These are phyloP conservation scores for Cataglyphis livida DNA, from an alignment of 2,888 invertebrate species.

Conservation along the genomic window DNA sequence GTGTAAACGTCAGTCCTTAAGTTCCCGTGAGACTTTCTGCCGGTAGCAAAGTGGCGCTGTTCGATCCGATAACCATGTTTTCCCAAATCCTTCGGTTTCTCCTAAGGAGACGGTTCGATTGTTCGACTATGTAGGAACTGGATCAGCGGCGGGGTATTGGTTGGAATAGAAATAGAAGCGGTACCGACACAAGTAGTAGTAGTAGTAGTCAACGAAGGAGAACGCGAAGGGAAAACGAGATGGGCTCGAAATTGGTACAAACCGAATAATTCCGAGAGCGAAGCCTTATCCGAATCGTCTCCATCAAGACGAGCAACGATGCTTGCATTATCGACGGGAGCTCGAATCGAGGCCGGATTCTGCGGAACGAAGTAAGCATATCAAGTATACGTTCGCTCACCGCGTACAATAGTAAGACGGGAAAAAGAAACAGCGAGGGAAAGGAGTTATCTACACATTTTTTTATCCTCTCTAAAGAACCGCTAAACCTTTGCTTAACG, in stretches of 20 bases:
- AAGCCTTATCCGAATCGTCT: slow-evolving; percentile 59
- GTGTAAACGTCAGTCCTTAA: slow-evolving; percentile 53
- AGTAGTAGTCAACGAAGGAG: slow-evolving; percentile 30
- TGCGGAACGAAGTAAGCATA: slow-evolving; percentile 35
- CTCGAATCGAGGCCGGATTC: slow-evolving; percentile 60
- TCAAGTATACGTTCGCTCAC: slow-evolving; percentile 38
- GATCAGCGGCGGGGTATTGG: slow-evolving; percentile 16
- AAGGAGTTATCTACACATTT: slow-evolving; percentile 56
- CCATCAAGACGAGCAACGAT: slow-evolving; percentile 64
- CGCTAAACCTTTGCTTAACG: slow-evolving; percentile 79
- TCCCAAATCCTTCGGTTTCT: slow-evolving; percentile 56
- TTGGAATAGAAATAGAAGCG: slow-evolving; percentile 40
- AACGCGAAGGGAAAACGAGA: slow-evolving; percentile 57
- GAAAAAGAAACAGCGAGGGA: background rate
- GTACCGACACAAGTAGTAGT: slow-evolving; percentile 34
- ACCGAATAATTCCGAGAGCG: slow-evolving; percentile 72
- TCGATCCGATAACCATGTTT: slow-evolving; percentile 64
- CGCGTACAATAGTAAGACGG: background rate
- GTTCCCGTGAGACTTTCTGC: slow-evolving; percentile 45
- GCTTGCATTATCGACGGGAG: slow-evolving; percentile 71
- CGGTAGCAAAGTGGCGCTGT: slow-evolving; percentile 55
- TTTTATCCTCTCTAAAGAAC: slow-evolving; percentile 61
- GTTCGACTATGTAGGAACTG: slow-evolving; percentile 53
- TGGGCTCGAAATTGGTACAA: slow-evolving; percentile 74
- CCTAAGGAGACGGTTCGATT: slow-evolving; percentile 48